Conservation (phyloP, 2,888 invertebrate genomes). For the Tolmerus cingulatus region DNA sequence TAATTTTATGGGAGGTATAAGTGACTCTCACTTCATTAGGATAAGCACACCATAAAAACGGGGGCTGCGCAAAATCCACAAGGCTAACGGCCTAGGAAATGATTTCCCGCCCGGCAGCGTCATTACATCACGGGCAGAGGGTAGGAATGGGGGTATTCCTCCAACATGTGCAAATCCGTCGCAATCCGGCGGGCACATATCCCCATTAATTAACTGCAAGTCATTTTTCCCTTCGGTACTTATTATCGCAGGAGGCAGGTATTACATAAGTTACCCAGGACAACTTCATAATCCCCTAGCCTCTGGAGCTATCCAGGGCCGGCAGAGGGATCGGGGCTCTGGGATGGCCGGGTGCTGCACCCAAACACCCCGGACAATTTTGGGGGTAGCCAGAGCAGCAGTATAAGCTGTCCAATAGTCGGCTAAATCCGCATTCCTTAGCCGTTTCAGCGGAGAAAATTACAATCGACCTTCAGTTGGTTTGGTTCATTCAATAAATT, state of each 20-base stretch:
- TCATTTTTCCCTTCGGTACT: constrained; percentile 1
- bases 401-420: constrained; percentile 11
- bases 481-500: constrained; percentile 36
- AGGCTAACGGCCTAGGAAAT: background rate
- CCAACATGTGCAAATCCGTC: background rate
- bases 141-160: background rate
- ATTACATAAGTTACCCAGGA: constrained; percentile 5
- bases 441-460: constrained; percentile 6
- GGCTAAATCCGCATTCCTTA: constrained; percentile 30
- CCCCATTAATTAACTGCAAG: background rate
- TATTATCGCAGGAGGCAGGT: constrained; percentile 5
- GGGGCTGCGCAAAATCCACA: background rate
- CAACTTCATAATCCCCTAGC: background rate
- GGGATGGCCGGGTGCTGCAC: background rate
- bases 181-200: background rate
- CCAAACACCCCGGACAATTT: background rate
- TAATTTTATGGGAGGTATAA: background rate
- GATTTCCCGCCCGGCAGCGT: background rate
- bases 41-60: background rate
- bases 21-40: background rate
- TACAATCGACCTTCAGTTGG: constrained; percentile 36
- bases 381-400: background rate
- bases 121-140: background rate
- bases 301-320: background rate
- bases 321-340: background rate